Evolutionary conservation across 1,140 invertebrate species (phyloP), one percentile per base, ranked within the genome.

Genomic region (Araneus ventricosus): DNA sequence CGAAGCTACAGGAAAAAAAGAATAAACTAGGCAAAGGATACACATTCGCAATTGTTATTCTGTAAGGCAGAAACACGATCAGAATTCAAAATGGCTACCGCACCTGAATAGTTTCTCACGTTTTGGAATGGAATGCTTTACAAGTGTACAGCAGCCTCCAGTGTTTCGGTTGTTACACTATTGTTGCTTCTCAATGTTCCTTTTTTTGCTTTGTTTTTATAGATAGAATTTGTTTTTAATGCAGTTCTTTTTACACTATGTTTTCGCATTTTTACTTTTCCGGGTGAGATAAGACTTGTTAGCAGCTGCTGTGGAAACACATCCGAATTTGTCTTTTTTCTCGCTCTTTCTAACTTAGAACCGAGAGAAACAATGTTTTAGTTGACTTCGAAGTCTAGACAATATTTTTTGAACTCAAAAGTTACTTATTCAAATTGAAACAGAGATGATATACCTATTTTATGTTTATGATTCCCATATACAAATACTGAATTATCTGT

Each of bases 51-150:
- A 86, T 86, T 86, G 84, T 86, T 86, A 86, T 86, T 86, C 84
- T 61, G 45, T 63, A 86, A 61, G 84, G 57, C 57, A 20, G 84
- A 27, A 86, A 86, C 84, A 6, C 52, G 84, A 86, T 86, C 84
- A 86, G 84, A 86, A 86, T 86, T 86, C 84, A 86, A 86, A 86
- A 86, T 86, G 57, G 52, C 84, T 34, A 37, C 30, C 27, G 52
- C 84, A 86, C 84, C 84, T 86, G 84, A 86, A 86, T 61, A 59
- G 45, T 61, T 86, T 86, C 84, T 86, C 84, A 86, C 84, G 52
- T 59, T 86, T 45, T 34, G 34, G 45, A 14, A 27, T 37, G 30
- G 70, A 75, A 75, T 22, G 70, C 30, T 27, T 75, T 75, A 75
- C 70, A 75, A 75, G 70, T 75, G 30, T 4, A 63, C 17, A 39